phyloP scores from a whole-genome alignment of 1,140 invertebrate genomes.

The Glossosoma conforme region DNA sequence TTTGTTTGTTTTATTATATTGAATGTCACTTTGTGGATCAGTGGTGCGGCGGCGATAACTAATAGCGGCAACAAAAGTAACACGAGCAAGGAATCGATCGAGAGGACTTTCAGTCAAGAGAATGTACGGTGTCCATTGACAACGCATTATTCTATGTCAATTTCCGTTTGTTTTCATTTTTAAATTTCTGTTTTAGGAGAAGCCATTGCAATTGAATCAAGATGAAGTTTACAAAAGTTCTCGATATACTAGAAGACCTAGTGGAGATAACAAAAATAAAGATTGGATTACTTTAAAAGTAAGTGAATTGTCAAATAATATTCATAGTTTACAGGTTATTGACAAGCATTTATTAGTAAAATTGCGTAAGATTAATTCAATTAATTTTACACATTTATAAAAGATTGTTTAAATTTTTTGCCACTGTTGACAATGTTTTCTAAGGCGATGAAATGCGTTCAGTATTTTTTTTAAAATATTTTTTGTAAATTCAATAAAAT shows the following conservation, averaged over 20 bases:
- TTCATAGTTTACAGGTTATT: too few species aligned
- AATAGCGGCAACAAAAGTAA: conserved; percentile 11
- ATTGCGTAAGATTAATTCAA: too few species aligned
- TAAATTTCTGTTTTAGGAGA: neutral
- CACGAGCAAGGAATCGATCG: conserved; percentile 4
- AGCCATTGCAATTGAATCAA: neutral
- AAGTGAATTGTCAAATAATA: too few species aligned
- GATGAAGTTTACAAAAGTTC: neutral
- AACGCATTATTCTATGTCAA: neutral
- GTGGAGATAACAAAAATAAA: neutral
- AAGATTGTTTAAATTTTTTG: too few species aligned
- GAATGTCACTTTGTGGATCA: conserved; percentile 1
- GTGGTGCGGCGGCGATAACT: conserved; percentile 9
- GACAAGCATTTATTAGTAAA: too few species aligned
- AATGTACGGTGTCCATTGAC: too few species aligned
- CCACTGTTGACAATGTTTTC: too few species aligned
- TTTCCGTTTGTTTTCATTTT: neutral
- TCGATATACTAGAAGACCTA: conserved; percentile 1
- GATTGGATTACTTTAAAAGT: conserved; percentile 1
- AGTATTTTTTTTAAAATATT: too few species aligned
- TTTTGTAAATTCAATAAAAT: too few species aligned
- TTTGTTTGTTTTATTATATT: conserved; percentile 2
- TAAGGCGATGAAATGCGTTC: too few species aligned
- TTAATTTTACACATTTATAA: too few species aligned
- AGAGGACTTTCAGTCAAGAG: neutral